Percentiles rank a stretch among this genome's conserved stretches.
These are phyloP conservation scores for Lytechinus variegatus DNA, from an alignment of 35 echinoderm and acorn worm genomes.

Conservation along the genomic window DNA sequence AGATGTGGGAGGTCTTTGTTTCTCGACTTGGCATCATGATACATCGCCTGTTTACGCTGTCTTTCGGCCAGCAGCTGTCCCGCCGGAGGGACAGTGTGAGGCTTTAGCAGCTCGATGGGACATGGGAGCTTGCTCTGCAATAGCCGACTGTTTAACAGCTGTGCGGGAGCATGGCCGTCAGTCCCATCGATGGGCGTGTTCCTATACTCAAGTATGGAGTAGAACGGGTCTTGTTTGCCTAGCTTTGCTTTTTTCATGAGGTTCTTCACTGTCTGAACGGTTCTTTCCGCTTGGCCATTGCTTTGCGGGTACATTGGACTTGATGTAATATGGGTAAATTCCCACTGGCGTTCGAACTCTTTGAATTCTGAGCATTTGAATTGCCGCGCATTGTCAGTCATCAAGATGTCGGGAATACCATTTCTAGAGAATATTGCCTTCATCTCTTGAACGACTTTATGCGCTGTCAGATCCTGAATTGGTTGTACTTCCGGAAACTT, in stretches of 20 bases:
- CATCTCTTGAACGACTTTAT: slow-evolving; percentile 45
- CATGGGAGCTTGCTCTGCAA: too few species aligned
- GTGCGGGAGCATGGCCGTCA: too few species aligned
- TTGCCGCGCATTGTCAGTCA: slow-evolving; percentile 56
- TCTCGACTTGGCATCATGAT: too few species aligned
- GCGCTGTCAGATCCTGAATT: not conserved
- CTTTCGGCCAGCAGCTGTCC: too few species aligned
- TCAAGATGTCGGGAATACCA: slow-evolving; percentile 62
- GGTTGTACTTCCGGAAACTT: slow-evolving; percentile 65
- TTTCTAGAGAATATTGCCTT: slow-evolving; percentile 61
- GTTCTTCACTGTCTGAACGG: slow-evolving; percentile 48
- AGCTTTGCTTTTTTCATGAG: slow-evolving; percentile 59
- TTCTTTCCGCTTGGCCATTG: slow-evolving; percentile 65
- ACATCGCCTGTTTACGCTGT: too few species aligned
- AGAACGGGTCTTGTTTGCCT: not conserved
- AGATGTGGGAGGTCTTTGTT: too few species aligned
- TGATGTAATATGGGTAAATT: slow-evolving; percentile 63
- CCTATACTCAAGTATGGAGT: too few species aligned
- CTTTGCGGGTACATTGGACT: slow-evolving; percentile 59
- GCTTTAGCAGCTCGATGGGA: too few species aligned
- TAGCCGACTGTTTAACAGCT: too few species aligned
- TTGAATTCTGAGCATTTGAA: not conserved
- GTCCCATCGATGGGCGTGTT: too few species aligned
- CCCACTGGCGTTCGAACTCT: not conserved
- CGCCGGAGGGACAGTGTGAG: too few species aligned